A percentile compares a stretch with the other conserved stretches of the same genome.
Evolutionary conservation across 2,888 invertebrate genomes (phyloP).

Genomic region (Watsonalla binaria): DNA sequence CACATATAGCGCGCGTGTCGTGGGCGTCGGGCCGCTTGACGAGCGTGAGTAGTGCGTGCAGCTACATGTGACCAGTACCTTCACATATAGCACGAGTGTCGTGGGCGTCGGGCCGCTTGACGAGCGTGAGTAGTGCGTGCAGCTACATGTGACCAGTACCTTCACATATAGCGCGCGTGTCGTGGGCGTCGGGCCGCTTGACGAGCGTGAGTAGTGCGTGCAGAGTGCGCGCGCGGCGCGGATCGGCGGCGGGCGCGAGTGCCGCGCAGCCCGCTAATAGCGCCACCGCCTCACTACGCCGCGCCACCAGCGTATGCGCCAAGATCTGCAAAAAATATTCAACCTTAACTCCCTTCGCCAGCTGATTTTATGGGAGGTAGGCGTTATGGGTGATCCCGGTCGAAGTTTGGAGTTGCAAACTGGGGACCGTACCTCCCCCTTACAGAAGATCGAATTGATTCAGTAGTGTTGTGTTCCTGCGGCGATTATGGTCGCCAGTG

Average conservation of each 20-base stretch:
- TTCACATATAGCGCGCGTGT: constrained; percentile 58
- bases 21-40: constrained; percentile 57
- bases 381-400: no score
- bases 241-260: constrained; percentile 41
- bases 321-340: constrained; percentile 35
- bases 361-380: no score
- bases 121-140: no score
- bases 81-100: constrained; percentile 58
- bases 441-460: no score
- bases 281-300: constrained; percentile 58
- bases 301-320: constrained; percentile 59
- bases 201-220: constrained; percentile 62
- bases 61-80: constrained; percentile 36
- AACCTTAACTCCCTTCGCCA: no score
- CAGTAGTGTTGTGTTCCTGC: no score
- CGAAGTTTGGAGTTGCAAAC: no score
- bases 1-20: constrained; percentile 57
- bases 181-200: constrained; percentile 57
- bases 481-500: no score
- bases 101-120: constrained; percentile 9
- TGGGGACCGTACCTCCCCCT: no score
- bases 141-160: constrained; percentile 30
- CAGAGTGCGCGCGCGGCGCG: constrained; percentile 49
- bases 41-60: constrained; percentile 61
- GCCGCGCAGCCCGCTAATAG: constrained; percentile 48